phyloP scores from a whole-genome alignment of 2,888 invertebrate species.

The Lycia hirtaria region DNA sequence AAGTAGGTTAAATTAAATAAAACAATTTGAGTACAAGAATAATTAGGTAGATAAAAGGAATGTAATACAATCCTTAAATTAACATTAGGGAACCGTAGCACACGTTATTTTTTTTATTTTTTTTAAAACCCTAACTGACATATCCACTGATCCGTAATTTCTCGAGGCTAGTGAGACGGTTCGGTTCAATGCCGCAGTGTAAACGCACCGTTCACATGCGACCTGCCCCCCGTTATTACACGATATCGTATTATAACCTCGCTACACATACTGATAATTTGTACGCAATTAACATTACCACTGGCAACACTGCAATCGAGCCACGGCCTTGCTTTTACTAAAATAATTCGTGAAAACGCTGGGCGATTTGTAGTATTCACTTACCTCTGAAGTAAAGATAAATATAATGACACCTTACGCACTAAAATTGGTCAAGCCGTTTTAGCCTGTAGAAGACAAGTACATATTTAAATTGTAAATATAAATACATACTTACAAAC shows the following conservation, averaged over 20 bases:
- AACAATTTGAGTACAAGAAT: no score
- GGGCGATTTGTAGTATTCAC: not conserved
- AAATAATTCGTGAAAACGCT: not conserved
- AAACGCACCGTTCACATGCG: slow-evolving; percentile 13
- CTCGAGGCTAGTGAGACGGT: slow-evolving; percentile 7
- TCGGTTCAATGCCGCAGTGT: slow-evolving; percentile 17
- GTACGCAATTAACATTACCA: slow-evolving; percentile 8
- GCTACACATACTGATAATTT: slow-evolving; percentile 11
- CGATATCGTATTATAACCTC: slow-evolving; percentile 13
- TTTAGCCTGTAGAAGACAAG: no score
- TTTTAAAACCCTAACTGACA: no score
- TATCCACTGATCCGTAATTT: not conserved
- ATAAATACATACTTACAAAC: no score
- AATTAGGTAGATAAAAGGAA: no score
- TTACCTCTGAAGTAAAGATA: not conserved
- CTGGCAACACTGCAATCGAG: slow-evolving; percentile 12
- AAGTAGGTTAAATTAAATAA: no score
- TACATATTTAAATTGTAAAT: no score
- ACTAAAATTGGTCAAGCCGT: no score
- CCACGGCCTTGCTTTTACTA: slow-evolving; percentile 21
- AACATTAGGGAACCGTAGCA: not conserved
- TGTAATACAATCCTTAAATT: no score
- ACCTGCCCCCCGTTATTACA: slow-evolving; percentile 4
- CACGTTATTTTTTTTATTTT: not conserved
- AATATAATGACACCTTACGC: no score